A percentile compares a stretch with the other conserved stretches of the same genome.
Conservation (phyloP, 2,888 invertebrate species). For the Muscina levida region DNA sequence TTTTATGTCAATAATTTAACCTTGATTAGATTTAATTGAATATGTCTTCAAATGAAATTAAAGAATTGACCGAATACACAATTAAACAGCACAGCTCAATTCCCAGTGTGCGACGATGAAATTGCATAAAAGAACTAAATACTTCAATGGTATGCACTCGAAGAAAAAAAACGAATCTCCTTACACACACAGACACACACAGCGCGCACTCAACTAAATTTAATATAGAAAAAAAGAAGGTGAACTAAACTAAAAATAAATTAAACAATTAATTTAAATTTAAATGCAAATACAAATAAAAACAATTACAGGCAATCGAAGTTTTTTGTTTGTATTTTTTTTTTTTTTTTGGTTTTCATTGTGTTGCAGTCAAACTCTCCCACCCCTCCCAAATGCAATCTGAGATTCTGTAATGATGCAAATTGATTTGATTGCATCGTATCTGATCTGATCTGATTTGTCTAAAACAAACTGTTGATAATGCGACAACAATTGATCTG, state of each 20-base stretch:
- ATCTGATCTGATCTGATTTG: too few species aligned
- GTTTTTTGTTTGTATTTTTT: constrained; percentile 36
- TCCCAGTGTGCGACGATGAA: too few species aligned
- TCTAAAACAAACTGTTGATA: neutral
- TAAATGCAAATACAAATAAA: constrained; percentile 45
- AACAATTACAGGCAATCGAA: constrained; percentile 50
- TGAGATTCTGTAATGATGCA: neutral
- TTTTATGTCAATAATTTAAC: constrained; percentile 60
- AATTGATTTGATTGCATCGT: too few species aligned
- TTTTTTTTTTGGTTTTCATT: neutral
- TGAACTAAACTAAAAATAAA: constrained; percentile 49
- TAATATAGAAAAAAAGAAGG: too few species aligned
- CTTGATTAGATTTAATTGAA: constrained; percentile 63
- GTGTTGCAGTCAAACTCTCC: neutral
- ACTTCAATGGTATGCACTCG: neutral
- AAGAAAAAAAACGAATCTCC: too few species aligned
- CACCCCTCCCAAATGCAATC: constrained; percentile 6
- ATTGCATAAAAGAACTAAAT: constrained; percentile 31
- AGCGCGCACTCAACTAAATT: constrained; percentile 13
- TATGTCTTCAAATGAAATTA: constrained; percentile 60
- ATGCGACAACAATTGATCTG: constrained; percentile 29
- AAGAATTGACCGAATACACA: constrained; percentile 49
- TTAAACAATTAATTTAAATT: constrained; percentile 55
- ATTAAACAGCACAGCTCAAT: constrained; percentile 47
- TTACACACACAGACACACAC: neutral